phyloP scores from a whole-genome alignment of 2,888 invertebrate genomes.

The Silvanus unidentatus region DNA sequence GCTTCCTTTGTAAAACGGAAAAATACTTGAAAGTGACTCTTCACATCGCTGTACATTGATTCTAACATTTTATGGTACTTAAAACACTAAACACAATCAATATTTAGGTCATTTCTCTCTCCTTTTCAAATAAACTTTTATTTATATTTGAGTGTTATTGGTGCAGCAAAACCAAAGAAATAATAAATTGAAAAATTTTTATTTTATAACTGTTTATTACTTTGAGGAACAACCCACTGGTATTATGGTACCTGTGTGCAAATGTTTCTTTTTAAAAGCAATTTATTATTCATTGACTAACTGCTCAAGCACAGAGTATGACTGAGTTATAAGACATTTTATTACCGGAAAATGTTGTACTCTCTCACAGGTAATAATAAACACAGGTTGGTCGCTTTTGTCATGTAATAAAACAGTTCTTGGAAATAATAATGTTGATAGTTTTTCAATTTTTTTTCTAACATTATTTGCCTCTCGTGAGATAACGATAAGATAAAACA shows the following conservation, averaged over 20 bases:
- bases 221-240: not conserved
- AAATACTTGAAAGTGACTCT: slow-evolving; percentile 22
- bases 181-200: too few relatives aligned
- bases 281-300: too few relatives aligned
- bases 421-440: slow-evolving; percentile 2
- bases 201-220: not conserved
- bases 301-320: too few relatives aligned
- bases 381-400: slow-evolving; percentile 2
- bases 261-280: not conserved
- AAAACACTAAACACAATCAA: not conserved
- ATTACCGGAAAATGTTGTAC: slow-evolving; percentile 9
- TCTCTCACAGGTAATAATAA: too few relatives aligned
- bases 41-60: slow-evolving; percentile 18
- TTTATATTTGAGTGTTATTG: not conserved
- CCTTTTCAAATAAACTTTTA: not conserved
- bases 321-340: slow-evolving; percentile 3
- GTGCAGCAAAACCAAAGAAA: not conserved
- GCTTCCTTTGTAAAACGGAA: slow-evolving; percentile 1
- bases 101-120: not conserved
- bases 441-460: too few relatives aligned
- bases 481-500: too few relatives aligned
- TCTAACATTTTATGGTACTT: slow-evolving; percentile 10
- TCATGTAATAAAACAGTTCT: slow-evolving; percentile 2
- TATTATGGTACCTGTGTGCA: not conserved
- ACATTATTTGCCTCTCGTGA: too few relatives aligned